These are phyloP conservation scores for Cheiracanthium punctorium DNA, from an alignment of 2,888 invertebrate genomes.

Conservation along the genomic window DNA sequence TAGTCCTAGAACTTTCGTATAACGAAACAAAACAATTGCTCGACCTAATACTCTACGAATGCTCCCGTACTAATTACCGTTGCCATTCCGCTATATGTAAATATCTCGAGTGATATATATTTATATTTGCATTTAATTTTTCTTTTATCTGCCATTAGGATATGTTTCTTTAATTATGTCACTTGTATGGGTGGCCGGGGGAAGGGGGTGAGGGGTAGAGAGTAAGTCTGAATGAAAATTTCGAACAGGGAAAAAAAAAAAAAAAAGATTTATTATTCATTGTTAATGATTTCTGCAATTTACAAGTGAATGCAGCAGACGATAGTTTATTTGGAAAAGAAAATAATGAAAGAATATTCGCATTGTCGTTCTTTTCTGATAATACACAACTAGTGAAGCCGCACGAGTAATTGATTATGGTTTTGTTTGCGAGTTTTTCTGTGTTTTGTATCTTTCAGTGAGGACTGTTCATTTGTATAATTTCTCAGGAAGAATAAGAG, in stretches of 20 bases:
- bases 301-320: conserved; percentile 51
- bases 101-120: conserved; percentile 24
- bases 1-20: background rate
- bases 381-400: background rate
- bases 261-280: conserved; percentile 30
- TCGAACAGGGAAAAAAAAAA: conserved; percentile 10
- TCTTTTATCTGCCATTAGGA: conserved; percentile 26
- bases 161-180: conserved; percentile 43
- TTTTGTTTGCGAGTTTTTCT: background rate
- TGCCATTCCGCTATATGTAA: conserved; percentile 21
- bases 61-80: conserved; percentile 29
- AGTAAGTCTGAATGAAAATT: conserved; percentile 6
- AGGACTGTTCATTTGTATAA: background rate
- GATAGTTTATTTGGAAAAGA: background rate
- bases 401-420: background rate
- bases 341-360: background rate
- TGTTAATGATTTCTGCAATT: conserved; percentile 66
- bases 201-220: background rate
- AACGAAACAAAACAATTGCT: background rate
- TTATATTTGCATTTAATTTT: conserved; percentile 41
- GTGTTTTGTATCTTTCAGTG: background rate
- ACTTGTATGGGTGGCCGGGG: conserved; percentile 28
- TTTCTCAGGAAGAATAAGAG: background rate
- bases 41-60: background rate
- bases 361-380: background rate